phyloP scores from a whole-genome alignment of 2,888 invertebrate species.

The Ennomos fuscantarius region DNA sequence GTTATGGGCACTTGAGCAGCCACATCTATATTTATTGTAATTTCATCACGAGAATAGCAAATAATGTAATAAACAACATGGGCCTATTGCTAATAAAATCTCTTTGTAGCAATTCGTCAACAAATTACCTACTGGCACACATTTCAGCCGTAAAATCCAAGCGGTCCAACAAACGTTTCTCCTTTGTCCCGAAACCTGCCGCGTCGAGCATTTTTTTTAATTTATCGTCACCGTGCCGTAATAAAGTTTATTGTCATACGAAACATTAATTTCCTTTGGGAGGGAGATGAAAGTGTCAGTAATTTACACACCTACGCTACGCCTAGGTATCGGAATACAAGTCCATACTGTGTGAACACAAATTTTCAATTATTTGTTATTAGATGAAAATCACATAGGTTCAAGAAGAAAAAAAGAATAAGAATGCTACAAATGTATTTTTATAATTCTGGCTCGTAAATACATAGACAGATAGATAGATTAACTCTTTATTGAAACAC shows the following conservation, averaged over 20 bases:
- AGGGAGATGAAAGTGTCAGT: slow-evolving; percentile 44
- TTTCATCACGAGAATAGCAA: no score
- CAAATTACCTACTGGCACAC: slow-evolving; percentile 21
- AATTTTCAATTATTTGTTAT: slow-evolving; percentile 4
- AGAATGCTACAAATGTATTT: no score
- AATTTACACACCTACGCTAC: slow-evolving; percentile 41
- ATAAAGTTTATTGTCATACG: slow-evolving; percentile 53
- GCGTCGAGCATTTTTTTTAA: slow-evolving; percentile 38
- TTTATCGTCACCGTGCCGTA: slow-evolving; percentile 42
- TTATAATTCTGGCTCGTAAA: no score
- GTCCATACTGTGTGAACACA: slow-evolving; percentile 3
- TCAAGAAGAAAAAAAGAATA: no score
- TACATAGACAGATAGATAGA: no score
- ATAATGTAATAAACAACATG: no score
- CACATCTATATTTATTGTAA: no score
- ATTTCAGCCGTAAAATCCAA: slow-evolving; percentile 26
- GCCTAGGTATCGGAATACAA: slow-evolving; percentile 28
- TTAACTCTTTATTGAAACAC: no score
- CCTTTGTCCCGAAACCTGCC: slow-evolving; percentile 27
- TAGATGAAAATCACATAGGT: no score
- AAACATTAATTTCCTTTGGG: slow-evolving; percentile 59
- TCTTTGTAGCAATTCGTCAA: slow-evolving; percentile 23
- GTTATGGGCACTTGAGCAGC: no score
- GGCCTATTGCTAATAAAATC: slow-evolving; percentile 18
- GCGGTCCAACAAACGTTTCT: slow-evolving; percentile 28